Evolutionary conservation across 2,113 vertebrate species (phyloP), one percentile per base, ranked within the genome.

Genomic region (Tetraodon nigroviridis): DNA sequence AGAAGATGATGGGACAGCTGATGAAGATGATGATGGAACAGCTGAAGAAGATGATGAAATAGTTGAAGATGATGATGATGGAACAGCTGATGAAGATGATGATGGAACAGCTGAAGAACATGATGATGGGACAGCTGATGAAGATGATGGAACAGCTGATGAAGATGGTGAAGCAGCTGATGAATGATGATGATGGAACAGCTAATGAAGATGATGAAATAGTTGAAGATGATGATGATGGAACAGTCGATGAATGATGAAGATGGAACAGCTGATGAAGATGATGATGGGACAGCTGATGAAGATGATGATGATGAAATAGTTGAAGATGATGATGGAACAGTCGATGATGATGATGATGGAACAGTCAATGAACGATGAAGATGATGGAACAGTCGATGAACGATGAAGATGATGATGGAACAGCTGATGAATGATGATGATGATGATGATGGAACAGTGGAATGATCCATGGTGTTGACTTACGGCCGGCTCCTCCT

Each of bases 401-500:
- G 19, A 65, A 20, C 45, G 5, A 2, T 14, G 17, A 55, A 19
- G 40, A 64, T 52, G 37, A 56, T 61, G 55, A 44, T 22, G 61
- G 3, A 27, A 27, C 22, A 24, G 22, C 5, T 2, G 5, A 2
- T 24, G 22, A 24, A 49, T 32, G 40, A 42, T 20, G 63, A 16
- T 20, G 59, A 41, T 21, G n/a, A 14, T 18, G 0, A 20, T 18
- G 10, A 2, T 49, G 51, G 27, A n/a, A n/a, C n/a, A n/a, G n/a
- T n/a, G n/a, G n/a, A n/a, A n/a, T n/a, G n/a, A n/a, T 13, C 32
- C n/a, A 3, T 22, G 7, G 10, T 44, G 2, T 57, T 10, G 50
- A 89, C 95, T 99, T 90, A 99, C 95, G 89, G n/a, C 81, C 67
- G 83, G 69, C 46, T 90, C 88, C 55, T 95, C 88, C 56, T 79